Conservation (phyloP, 2,797 vertebrate genomes). For the Anomalospiza imberbis region DNA sequence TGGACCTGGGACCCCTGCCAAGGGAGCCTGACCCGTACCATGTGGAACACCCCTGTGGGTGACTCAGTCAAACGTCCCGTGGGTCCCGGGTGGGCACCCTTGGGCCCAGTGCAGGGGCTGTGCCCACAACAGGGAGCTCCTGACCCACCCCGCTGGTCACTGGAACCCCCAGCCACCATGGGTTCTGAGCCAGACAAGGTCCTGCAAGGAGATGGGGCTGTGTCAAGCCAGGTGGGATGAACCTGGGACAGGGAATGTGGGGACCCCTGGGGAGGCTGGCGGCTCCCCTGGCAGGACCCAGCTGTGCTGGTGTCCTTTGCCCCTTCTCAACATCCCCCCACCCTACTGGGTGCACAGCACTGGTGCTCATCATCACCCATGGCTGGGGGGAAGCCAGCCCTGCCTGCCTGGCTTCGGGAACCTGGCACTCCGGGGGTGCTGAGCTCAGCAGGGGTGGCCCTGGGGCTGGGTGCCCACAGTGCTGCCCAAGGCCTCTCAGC, state of each 20-base stretch:
- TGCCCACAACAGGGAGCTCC: background rate
- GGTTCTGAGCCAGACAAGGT: background rate
- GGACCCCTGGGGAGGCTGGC: background rate
- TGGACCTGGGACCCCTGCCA: rapidly evolving
- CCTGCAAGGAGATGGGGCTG: background rate
- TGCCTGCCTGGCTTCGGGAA: background rate
- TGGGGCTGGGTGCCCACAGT: background rate
- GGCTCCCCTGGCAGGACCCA: background rate
- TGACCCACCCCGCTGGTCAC: background rate
- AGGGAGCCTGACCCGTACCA: rapidly evolving
- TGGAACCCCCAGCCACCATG: background rate
- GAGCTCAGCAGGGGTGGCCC: background rate
- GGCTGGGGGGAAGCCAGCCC: background rate
- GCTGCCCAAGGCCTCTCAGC: background rate
- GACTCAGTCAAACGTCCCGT: rapidly evolving
- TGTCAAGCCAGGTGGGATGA: rapidly evolving
- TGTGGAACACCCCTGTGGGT: rapidly evolving
- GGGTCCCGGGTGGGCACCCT: background rate
- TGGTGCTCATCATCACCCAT: background rate
- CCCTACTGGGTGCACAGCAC: rapidly evolving
- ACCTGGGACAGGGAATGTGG: background rate
- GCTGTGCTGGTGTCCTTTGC: background rate
- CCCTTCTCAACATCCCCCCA: no score
- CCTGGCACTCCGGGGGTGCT: background rate
- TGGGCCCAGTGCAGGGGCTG: background rate